phyloP scores from a whole-genome alignment of 2,113 vertebrate species.

The Castor canadensis region DNA sequence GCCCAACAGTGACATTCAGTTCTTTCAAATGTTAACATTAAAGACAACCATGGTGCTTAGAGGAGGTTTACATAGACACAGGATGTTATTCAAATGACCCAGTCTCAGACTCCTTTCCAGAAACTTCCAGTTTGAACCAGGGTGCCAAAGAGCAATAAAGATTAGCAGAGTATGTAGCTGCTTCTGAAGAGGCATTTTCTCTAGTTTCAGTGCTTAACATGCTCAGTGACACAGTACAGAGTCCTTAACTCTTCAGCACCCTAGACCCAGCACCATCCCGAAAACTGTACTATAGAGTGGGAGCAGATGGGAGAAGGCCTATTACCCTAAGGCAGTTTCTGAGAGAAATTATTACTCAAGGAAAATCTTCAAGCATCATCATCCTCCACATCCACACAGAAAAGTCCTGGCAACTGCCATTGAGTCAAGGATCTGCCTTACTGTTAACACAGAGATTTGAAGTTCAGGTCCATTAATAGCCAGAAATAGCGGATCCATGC shows the following conservation, averaged over 20 bases:
- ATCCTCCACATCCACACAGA: not conserved
- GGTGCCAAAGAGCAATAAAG: not conserved
- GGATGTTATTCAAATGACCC: slow-evolving; percentile 30
- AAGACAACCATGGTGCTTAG: not conserved
- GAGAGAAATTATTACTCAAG: not conserved
- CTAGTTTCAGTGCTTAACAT: not conserved
- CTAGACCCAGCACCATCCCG: too few relatives aligned
- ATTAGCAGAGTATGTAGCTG: not conserved
- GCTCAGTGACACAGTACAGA: not conserved
- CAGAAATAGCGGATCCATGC: not conserved
- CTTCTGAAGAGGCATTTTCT: slow-evolving; percentile 38
- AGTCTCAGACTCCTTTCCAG: not conserved
- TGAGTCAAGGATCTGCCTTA: not conserved
- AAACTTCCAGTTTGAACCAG: not conserved
- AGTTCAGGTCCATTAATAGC: not conserved
- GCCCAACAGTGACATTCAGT: not conserved
- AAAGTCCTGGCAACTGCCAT: not conserved
- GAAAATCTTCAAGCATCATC: not conserved
- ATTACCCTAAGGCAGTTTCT: not conserved
- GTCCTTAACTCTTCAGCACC: not conserved
- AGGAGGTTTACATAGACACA: not conserved
- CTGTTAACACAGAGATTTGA: not conserved
- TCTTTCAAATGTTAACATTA: not conserved
- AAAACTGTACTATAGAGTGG: not conserved
- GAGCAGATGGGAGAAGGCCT: not conserved